Evolutionary conservation across 2,888 invertebrate species (phyloP).

Genomic region (Lycia hirtaria): DNA sequence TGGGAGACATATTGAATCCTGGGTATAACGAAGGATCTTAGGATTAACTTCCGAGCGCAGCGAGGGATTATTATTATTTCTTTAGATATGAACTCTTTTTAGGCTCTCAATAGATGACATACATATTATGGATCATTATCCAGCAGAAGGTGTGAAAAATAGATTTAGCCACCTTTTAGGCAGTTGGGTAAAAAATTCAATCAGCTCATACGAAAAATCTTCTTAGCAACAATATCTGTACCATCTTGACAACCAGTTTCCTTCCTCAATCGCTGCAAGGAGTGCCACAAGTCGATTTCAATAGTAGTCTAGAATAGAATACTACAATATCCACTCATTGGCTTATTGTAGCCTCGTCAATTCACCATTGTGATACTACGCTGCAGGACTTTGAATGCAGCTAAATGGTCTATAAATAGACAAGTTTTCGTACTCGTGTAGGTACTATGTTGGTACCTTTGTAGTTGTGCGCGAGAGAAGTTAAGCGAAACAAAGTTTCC

Average conservation of each 20-base stretch:
- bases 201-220: neutral
- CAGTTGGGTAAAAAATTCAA: neutral
- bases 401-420: neutral
- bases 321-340: conserved; percentile 19
- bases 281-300: conserved; percentile 16
- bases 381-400: neutral
- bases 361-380: conserved; percentile 1
- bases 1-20: too few relatives aligned
- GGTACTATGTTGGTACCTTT: too few relatives aligned
- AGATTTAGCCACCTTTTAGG: too few relatives aligned
- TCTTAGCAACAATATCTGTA: neutral
- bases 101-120: too few relatives aligned
- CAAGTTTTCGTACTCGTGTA: neutral
- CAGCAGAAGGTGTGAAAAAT: too few relatives aligned
- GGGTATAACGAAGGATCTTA: too few relatives aligned
- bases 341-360: conserved; percentile 15
- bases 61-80: too few relatives aligned
- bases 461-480: too few relatives aligned
- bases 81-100: too few relatives aligned
- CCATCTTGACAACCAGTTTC: neutral
- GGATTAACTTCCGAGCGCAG: too few relatives aligned
- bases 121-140: too few relatives aligned
- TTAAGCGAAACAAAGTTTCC: too few relatives aligned
- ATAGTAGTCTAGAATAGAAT: conserved; percentile 22
- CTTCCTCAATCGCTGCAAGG: conserved; percentile 13